phyloP scores from a whole-genome alignment of 1,140 invertebrate species.

The Stegodyphus dumicola region DNA sequence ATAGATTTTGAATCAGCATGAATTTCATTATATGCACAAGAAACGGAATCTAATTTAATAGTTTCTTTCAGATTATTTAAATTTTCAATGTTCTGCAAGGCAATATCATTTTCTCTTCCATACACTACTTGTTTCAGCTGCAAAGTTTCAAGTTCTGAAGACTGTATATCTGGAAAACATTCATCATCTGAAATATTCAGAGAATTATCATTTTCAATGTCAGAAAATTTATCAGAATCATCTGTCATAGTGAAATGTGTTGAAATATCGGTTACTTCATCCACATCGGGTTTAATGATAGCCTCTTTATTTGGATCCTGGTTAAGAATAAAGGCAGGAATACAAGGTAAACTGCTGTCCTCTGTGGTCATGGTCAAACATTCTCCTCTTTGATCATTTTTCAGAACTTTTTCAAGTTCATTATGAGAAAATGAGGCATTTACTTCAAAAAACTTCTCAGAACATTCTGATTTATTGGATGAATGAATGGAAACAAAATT shows the following conservation, averaged over 20 bases:
- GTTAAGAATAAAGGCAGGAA: slow-evolving; percentile 13
- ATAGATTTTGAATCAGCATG: no score
- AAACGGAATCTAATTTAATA: neutral
- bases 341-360: slow-evolving; percentile 15
- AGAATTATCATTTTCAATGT: slow-evolving; percentile 54
- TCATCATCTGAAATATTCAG: slow-evolving; percentile 28
- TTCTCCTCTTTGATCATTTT: neutral
- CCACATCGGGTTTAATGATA: neutral
- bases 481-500: neutral
- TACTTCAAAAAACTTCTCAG: slow-evolving; percentile 34
- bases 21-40: neutral
- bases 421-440: neutral
- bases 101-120: neutral
- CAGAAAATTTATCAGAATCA: slow-evolving; percentile 52
- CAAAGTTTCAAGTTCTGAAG: no score
- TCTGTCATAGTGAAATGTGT: slow-evolving; percentile 52
- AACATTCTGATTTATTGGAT: neutral
- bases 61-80: neutral
- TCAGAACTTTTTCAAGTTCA: neutral
- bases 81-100: neutral
- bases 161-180: neutral
- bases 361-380: slow-evolving; percentile 13
- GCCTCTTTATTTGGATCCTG: neutral
- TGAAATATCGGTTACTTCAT: slow-evolving; percentile 58
- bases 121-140: neutral